Evolutionary conservation across 2,797 vertebrate species (phyloP).

Genomic region (Pangasius macronema): DNA sequence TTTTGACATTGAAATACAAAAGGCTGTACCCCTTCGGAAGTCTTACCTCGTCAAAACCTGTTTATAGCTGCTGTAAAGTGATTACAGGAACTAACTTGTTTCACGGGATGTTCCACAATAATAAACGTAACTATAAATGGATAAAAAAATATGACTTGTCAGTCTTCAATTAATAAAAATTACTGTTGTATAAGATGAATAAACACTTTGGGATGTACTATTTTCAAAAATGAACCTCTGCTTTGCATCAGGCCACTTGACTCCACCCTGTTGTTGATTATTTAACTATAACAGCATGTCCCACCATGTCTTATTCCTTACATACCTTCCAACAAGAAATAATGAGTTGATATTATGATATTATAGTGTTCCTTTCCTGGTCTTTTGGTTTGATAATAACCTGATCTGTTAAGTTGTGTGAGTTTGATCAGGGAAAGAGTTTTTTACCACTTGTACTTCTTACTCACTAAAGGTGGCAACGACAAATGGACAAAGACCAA

Average conservation of each 20-base stretch:
- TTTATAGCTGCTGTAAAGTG: background rate
- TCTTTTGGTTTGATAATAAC: background rate
- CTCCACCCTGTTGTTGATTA: background rate
- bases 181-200: background rate
- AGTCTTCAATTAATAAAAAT: background rate
- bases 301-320: background rate
- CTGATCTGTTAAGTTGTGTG: background rate
- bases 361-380: background rate
- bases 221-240: background rate
- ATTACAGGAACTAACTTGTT: background rate
- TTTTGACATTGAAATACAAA: too few relatives aligned
- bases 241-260: background rate
- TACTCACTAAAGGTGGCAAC: too few relatives aligned
- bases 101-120: background rate
- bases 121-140: background rate
- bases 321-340: background rate
- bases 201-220: background rate
- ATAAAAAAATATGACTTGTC: background rate
- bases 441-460: too few relatives aligned
- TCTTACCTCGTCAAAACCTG: too few relatives aligned
- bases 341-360: background rate
- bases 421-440: background rate
- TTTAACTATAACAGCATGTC: background rate
- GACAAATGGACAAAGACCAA: too few relatives aligned
- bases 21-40: too few relatives aligned